These are phyloP conservation scores for Sarcophaga subvicina DNA, from an alignment of 2,888 invertebrate genomes.

Conservation along the genomic window DNA sequence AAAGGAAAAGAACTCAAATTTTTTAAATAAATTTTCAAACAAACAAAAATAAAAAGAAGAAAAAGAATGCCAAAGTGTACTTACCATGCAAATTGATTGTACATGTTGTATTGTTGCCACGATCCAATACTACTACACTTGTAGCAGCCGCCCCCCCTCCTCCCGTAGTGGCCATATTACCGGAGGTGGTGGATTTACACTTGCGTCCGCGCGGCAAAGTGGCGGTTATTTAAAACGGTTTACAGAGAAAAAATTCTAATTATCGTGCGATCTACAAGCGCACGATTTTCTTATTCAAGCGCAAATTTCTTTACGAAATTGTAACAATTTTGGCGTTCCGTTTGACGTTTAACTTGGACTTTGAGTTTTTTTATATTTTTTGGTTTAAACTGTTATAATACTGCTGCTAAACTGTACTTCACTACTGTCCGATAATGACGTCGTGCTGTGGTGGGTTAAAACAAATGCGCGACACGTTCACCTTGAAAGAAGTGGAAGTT, in stretches of 20 bases:
- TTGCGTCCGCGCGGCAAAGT: conserved; percentile 69
- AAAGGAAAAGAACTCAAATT: conserved; percentile 16
- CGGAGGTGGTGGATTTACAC: conserved; percentile 69
- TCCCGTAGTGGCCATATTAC: conserved; percentile 67
- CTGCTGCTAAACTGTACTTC: not conserved
- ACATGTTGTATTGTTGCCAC: conserved; percentile 98
- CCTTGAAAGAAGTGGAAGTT: conserved; percentile 63
- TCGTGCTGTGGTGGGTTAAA: conserved; percentile 52
- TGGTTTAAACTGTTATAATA: conserved; percentile 29
- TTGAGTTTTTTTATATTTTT: conserved; percentile 15
- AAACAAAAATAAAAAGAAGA: not conserved
- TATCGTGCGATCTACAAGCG: conserved; percentile 54
- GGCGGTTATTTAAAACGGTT: conserved; percentile 60
- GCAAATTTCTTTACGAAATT: conserved; percentile 31
- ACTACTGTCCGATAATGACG: conserved; percentile 20
- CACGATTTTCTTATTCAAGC: conserved; percentile 48
- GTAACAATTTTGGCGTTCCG: not conserved
- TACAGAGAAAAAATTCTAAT: conserved; percentile 48
- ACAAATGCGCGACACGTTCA: conserved; percentile 63
- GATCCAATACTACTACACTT: conserved; percentile 94
- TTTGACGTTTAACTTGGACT: conserved; percentile 5
- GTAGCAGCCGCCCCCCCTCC: conserved; percentile 86
- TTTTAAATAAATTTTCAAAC: not conserved
- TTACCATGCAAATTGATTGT: conserved; percentile 98
- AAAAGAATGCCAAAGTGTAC: conserved; percentile 76